A percentile compares a stretch with the other conserved stretches of the same genome.
These are phyloP conservation scores for Oegoconia quadripuncta DNA, from an alignment of 2,888 invertebrate genomes.

Conservation along the genomic window DNA sequence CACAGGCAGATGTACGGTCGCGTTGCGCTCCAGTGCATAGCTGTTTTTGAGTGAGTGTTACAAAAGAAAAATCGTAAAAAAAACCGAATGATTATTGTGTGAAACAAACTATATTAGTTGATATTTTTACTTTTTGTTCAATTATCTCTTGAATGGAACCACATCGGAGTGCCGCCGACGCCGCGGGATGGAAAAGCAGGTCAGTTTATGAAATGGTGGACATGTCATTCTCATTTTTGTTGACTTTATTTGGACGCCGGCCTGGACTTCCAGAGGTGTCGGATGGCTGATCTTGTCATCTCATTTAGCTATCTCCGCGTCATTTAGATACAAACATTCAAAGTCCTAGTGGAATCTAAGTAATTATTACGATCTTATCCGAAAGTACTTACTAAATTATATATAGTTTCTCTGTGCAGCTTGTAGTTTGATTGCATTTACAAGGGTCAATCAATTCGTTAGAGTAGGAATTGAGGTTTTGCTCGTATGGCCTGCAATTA, in stretches of 20 bases:
- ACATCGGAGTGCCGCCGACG: constrained; percentile 33
- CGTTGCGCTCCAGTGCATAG: constrained; percentile 6
- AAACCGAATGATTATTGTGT: constrained; percentile 60
- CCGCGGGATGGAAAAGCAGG: constrained; percentile 47
- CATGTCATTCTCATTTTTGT: constrained; percentile 40
- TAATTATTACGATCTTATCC: too few relatives aligned
- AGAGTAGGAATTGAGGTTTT: too few relatives aligned
- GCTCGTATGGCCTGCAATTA: too few relatives aligned
- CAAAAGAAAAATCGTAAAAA: constrained; percentile 54
- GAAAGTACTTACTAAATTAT: too few relatives aligned
- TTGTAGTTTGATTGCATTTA: too few relatives aligned
- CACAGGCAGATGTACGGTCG: constrained; percentile 1
- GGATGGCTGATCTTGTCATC: constrained; percentile 37
- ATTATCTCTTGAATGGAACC: constrained; percentile 51
- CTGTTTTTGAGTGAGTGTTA: constrained; percentile 54
- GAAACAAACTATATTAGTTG: constrained; percentile 57
- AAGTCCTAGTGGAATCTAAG: too few relatives aligned
- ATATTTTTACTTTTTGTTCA: constrained; percentile 47
- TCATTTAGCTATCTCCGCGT: constrained; percentile 19
- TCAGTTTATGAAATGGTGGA: constrained; percentile 48
- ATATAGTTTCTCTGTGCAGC: too few relatives aligned
- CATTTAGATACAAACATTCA: too few relatives aligned
- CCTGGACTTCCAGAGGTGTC: constrained; percentile 52
- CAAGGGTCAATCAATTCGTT: too few relatives aligned
- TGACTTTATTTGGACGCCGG: constrained; percentile 69